phyloP scores from a whole-genome alignment of 2,797 vertebrate genomes.

The Okamejei kenojei region DNA sequence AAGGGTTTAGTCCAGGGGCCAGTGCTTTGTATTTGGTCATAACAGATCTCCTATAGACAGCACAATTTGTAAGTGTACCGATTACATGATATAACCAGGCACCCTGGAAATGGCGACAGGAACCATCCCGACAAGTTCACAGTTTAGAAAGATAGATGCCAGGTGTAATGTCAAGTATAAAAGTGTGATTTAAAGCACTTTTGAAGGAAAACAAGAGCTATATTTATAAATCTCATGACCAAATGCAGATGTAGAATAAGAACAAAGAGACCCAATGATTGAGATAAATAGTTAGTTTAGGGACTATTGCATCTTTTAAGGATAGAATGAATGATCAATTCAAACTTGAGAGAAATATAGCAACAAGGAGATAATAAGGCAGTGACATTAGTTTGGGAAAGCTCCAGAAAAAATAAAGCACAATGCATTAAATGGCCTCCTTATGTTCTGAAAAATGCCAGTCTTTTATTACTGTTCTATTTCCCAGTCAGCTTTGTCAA shows the following conservation, averaged over 20 bases:
- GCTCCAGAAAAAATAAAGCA: neutral
- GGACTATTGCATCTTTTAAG: neutral
- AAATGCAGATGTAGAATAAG: neutral
- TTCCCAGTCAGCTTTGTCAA: neutral
- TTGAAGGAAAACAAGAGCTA: neutral
- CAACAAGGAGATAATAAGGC: neutral
- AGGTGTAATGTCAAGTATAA: neutral
- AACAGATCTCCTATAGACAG: neutral
- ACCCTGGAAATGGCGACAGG: neutral
- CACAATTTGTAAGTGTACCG: neutral
- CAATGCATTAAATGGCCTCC: conserved; percentile 22
- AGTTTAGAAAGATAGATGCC: neutral
- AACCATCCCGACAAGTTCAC: neutral
- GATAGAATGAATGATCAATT: conserved; percentile 18
- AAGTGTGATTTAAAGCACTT: conserved; percentile 1
- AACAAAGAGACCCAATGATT: neutral
- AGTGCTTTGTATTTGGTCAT: neutral
- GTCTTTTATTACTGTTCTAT: conserved; percentile 7
- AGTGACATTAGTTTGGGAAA: conserved; percentile 21
- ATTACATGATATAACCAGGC: neutral
- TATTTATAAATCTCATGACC: neutral
- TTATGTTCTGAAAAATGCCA: neutral
- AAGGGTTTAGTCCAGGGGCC: neutral
- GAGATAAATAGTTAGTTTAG: neutral
- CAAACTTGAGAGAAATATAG: neutral